Evolutionary conservation across 2,797 vertebrate species (phyloP).

Genomic region (Chloroceryle inda): DNA sequence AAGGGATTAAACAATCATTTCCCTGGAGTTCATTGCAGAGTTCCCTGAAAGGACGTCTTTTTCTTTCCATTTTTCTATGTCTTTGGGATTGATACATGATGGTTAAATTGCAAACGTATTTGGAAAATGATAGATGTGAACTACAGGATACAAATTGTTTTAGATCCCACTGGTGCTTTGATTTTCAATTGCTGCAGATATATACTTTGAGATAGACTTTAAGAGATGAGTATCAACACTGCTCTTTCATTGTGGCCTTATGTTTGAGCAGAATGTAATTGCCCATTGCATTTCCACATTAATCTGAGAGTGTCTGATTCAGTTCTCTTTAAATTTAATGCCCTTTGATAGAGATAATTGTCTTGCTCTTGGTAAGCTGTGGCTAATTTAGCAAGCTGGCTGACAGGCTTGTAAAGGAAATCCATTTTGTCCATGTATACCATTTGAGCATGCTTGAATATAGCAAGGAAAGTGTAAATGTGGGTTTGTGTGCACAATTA

Average conservation of each 20-base stretch:
- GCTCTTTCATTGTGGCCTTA: not conserved
- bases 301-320: not conserved
- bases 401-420: not conserved
- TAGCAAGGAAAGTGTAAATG: not conserved
- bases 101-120: not conserved
- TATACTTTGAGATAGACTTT: not conserved
- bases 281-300: not conserved
- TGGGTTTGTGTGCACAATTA: not conserved
- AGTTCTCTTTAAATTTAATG: not conserved
- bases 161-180: not conserved
- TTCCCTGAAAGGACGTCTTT: not conserved
- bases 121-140: not conserved
- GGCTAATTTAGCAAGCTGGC: not conserved
- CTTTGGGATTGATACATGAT: not conserved
- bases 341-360: conserved; percentile 2
- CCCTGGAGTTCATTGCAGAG: not conserved
- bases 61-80: not conserved
- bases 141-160: not conserved
- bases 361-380: not conserved
- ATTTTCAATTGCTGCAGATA: not conserved
- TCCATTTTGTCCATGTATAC: not conserved
- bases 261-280: not conserved
- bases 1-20: not conserved
- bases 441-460: not conserved
- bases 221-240: not conserved